These are phyloP conservation scores for Phataginus tricuspis DNA, from an alignment of 2,797 vertebrate species.

Conservation along the genomic window DNA sequence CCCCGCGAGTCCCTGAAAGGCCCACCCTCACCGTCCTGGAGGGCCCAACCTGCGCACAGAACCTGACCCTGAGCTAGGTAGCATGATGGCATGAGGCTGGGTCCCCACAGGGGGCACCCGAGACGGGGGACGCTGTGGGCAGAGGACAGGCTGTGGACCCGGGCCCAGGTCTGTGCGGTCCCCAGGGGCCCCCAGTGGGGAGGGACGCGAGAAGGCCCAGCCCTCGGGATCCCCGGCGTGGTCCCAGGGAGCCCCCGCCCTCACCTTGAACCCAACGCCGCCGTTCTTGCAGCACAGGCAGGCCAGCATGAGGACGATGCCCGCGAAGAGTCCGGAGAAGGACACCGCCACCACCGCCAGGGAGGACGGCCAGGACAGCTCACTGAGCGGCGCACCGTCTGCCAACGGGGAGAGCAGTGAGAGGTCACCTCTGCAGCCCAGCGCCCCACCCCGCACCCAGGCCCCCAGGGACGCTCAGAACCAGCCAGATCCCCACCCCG, in stretches of 20 bases:
- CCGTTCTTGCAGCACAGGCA: constrained; percentile 99
- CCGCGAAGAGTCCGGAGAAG: constrained; percentile 96
- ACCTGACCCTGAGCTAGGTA: neutral
- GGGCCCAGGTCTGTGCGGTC: neutral
- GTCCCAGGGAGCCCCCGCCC: constrained; percentile 50
- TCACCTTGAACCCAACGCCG: constrained; percentile 97
- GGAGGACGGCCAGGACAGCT: constrained; percentile 96
- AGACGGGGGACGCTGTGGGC: too few species aligned
- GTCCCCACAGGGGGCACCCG: neutral
- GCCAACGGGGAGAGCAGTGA: constrained; percentile 1
- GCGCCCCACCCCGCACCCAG: neutral
- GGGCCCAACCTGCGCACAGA: rapidly evolving
- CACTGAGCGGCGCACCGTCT: constrained; percentile 94
- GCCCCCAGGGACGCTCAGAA: neutral
- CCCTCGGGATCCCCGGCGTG: neutral
- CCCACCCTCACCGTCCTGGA: neutral
- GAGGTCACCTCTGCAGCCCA: rapidly evolving
- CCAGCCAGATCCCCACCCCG: neutral
- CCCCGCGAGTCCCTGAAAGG: rapidly evolving
- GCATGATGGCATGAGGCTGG: neutral
- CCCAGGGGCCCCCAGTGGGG: neutral
- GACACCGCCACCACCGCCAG: constrained; percentile 95
- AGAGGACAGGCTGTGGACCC: neutral
- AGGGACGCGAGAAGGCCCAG: neutral
- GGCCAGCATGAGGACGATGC: constrained; percentile 98